These are phyloP conservation scores for Serilophus lunatus DNA, from an alignment of 2,113 vertebrate species.

Conservation along the genomic window DNA sequence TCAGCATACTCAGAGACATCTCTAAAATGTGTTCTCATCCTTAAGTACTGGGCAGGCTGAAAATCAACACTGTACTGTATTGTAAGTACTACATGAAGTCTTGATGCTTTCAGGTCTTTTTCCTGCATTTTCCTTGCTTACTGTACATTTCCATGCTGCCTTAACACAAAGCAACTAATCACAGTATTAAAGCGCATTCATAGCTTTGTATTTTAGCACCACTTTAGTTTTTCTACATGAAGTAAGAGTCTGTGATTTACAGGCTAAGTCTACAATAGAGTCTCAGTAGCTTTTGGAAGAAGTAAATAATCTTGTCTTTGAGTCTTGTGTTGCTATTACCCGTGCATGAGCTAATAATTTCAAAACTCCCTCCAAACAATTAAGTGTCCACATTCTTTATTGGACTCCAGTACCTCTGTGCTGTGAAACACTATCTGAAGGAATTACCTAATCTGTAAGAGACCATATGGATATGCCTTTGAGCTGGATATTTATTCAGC, in stretches of 20 bases:
- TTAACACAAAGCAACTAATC: neutral
- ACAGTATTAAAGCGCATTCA: neutral
- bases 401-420: neutral
- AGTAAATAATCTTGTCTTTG: neutral
- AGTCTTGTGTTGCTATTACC: neutral
- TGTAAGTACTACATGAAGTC: neutral
- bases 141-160: neutral
- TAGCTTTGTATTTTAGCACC: neutral
- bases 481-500: neutral
- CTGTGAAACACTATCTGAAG: neutral
- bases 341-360: neutral
- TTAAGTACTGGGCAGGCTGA: neutral
- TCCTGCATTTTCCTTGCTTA: neutral
- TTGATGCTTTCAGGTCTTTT: neutral
- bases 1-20: neutral
- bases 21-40: neutral
- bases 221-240: neutral
- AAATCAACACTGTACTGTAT: neutral
- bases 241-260: neutral
- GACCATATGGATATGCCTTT: neutral
- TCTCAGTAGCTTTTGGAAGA: neutral
- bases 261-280: neutral
- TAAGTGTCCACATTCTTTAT: neutral
- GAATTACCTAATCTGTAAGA: neutral
- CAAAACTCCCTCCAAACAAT: neutral